phyloP scores from a whole-genome alignment of 1,140 invertebrate genomes.

The Araneus ventricosus region DNA sequence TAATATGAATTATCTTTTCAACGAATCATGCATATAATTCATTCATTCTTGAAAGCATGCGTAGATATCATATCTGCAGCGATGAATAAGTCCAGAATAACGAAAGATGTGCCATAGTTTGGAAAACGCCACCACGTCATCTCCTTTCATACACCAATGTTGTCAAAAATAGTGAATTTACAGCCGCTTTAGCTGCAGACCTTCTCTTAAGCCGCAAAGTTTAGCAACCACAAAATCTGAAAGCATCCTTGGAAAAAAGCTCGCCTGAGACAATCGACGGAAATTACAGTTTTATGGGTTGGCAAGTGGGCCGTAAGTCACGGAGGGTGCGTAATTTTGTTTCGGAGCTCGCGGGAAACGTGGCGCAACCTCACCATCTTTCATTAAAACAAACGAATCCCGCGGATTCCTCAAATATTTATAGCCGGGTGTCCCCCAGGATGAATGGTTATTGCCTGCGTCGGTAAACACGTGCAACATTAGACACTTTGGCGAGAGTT shows the following conservation, averaged over 20 bases:
- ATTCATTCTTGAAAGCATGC: no score
- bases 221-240: conserved; percentile 14
- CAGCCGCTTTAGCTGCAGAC: not conserved
- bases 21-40: no score
- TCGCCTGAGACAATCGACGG: not conserved
- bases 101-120: no score
- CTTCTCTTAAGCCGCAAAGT: not conserved
- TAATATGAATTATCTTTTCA: no score
- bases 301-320: conserved; percentile 60
- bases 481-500: conserved; percentile 56
- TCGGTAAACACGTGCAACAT: conserved; percentile 69
- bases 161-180: conserved; percentile 1
- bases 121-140: no score
- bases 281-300: conserved; percentile 61
- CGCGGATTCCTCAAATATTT: conserved; percentile 58
- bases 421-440: conserved; percentile 49
- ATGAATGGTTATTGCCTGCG: conserved; percentile 64
- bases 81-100: no score
- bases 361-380: conserved; percentile 55
- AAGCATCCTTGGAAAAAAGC: not conserved
- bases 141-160: not conserved
- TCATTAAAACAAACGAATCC: conserved; percentile 71
- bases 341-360: conserved; percentile 12
- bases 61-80: no score
- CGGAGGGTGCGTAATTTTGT: conserved; percentile 39